Evolutionary conservation across 1,140 invertebrate genomes (phyloP), one percentile per base, ranked within the genome.

Genomic region (Lanistes nyassanus): DNA sequence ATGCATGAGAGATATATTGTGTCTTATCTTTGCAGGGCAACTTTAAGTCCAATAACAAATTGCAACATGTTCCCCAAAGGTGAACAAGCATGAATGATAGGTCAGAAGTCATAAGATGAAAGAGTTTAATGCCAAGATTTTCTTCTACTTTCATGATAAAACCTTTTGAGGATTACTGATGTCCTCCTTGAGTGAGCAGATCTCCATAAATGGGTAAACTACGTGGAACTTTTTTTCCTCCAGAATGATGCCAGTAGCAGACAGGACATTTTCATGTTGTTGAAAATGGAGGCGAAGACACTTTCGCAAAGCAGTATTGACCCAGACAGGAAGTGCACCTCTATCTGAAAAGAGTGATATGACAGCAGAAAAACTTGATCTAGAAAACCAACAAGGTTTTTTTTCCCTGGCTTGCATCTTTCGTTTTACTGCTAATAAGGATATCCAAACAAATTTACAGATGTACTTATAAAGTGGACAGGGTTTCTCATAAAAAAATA

Each of bases 171-270:
- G 5, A 65, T 84, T 79, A 72, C 68, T 67, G 16, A 84, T 58
- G 70, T 80, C 51, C 62, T 83, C 76, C 65, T 84, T 84, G 1
- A 84, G 73, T 39, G 76, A 76, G 53, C 79, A 62, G n/a, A 79
- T 75, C 5, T 55, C 56, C 75, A 77, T 77, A 23, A 73, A 71
- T 0, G 79, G 79, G 71, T 84, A 84, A 1, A 82, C n/a, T 5
- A 81, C 68, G 42, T 81, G 80, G 56, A 84, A 83, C 23, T 71
- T 66, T 13, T 79, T 66, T 37, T 80, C 53, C 31, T 81, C 78
- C 0, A 80, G 26, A 9, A 76, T 73, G 26, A 84, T 74, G 37
- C 83, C 83, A 34, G 75, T 26, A 11, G 79, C 80, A 39, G 51
- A 76, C 31, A 80, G 66, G 16, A 83, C 56, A 60, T 81, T 79